Percentiles rank a stretch among this genome's conserved stretches.
Conservation (phyloP, 2,113 vertebrate genomes). For the Chelonoidis abingdonii region DNA sequence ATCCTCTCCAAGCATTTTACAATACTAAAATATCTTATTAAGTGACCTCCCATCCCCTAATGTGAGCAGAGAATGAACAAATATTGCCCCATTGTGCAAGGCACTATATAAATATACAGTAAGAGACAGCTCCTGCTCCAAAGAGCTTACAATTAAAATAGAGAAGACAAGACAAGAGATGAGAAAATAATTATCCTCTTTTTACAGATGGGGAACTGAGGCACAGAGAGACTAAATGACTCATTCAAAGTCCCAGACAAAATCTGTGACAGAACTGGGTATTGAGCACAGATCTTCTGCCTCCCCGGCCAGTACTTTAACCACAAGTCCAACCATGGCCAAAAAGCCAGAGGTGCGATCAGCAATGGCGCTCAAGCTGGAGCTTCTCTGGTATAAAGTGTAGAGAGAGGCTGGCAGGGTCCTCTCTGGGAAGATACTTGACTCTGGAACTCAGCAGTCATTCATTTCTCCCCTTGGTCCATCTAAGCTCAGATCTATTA, state of each 20-base stretch:
- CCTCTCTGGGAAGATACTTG: not conserved
- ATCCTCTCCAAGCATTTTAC: not conserved
- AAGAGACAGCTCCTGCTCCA: not conserved
- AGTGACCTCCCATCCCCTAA: not conserved
- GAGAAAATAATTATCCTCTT: not conserved
- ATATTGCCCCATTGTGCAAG: not conserved
- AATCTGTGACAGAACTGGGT: not conserved
- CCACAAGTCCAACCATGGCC: not conserved
- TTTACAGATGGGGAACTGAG: not conserved
- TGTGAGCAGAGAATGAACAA: not conserved
- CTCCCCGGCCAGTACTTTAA: not conserved
- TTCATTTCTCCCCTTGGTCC: not conserved
- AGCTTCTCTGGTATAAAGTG: not conserved
- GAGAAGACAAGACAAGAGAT: not conserved
- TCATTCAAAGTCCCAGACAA: not conserved
- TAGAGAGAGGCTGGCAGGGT: not conserved
- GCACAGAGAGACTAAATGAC: not conserved
- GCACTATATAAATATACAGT: not conserved
- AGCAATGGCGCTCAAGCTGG: not conserved
- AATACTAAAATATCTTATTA: not conserved
- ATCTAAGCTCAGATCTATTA: not conserved
- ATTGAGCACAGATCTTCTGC: not conserved
- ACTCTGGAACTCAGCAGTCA: not conserved
- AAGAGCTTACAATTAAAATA: not conserved
- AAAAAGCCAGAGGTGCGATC: not conserved